These are phyloP conservation scores for Melozone crissalis DNA, from an alignment of 2,113 vertebrate genomes.

Conservation along the genomic window DNA sequence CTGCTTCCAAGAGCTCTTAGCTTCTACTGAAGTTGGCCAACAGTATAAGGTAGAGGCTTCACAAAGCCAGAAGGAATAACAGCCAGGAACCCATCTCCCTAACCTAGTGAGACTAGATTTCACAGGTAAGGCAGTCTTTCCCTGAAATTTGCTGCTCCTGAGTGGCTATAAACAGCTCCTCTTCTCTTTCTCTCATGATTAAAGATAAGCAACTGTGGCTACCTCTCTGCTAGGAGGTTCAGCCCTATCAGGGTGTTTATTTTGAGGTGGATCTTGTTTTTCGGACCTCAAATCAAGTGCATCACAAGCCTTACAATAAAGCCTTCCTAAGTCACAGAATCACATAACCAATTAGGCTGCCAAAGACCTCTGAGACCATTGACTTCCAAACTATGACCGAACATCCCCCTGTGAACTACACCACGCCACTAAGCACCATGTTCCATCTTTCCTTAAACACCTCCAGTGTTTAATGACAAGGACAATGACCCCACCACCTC, in stretches of 20 bases:
- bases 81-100: fast-evolving
- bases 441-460: background rate
- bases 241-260: background rate
- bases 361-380: background rate
- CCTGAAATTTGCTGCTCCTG: background rate
- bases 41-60: background rate
- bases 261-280: background rate
- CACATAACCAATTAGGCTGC: background rate
- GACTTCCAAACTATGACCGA: fast-evolving
- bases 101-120: background rate
- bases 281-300: background rate
- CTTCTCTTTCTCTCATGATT: background rate
- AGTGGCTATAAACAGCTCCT: background rate
- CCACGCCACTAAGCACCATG: fast-evolving
- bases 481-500: background rate
- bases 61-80: background rate
- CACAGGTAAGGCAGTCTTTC: background rate
- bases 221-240: background rate
- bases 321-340: background rate
- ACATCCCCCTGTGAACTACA: background rate
- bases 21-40: background rate
- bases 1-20: background rate
- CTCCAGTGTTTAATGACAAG: background rate
- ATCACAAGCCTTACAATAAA: background rate
- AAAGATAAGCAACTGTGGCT: background rate